A percentile compares a stretch with the other conserved stretches of the same genome.
phyloP scores from a whole-genome alignment of 2,888 invertebrate genomes.

The Sipha maydis region DNA sequence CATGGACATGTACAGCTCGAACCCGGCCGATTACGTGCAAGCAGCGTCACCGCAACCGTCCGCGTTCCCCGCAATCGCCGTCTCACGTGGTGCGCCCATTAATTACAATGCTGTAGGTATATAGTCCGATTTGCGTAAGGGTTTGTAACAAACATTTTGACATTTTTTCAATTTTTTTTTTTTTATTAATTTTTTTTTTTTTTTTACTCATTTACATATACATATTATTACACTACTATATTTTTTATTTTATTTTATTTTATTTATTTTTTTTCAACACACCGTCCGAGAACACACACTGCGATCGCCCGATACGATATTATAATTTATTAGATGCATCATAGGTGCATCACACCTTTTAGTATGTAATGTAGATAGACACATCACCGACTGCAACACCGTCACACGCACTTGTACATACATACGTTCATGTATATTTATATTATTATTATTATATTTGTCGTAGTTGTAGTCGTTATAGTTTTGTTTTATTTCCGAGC shows the following conservation, averaged over 20 bases:
- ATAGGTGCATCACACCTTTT: too few relatives aligned
- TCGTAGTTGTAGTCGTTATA: too few relatives aligned
- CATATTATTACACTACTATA: too few relatives aligned
- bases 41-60: constrained; percentile 96
- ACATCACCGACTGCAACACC: not conserved
- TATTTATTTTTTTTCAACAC: too few relatives aligned
- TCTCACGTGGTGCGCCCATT: constrained; percentile 91
- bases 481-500: too few relatives aligned
- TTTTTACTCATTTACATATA: not conserved
- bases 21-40: constrained; percentile 89
- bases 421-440: too few relatives aligned
- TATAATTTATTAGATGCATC: too few relatives aligned
- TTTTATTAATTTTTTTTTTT: not conserved
- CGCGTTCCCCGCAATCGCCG: constrained; percentile 89
- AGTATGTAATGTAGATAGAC: not conserved
- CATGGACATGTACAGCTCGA: constrained; percentile 93
- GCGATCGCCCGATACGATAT: too few relatives aligned
- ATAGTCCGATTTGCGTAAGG: constrained; percentile 60
- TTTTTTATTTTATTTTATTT: not conserved
- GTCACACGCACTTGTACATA: too few relatives aligned
- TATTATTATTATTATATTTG: too few relatives aligned
- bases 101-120: constrained; percentile 90
- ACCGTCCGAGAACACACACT: too few relatives aligned
- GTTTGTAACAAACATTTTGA: constrained; percentile 36
- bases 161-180: not conserved